Evolutionary conservation across 2,113 vertebrate genomes (phyloP).

Genomic region (Channa argus): DNA sequence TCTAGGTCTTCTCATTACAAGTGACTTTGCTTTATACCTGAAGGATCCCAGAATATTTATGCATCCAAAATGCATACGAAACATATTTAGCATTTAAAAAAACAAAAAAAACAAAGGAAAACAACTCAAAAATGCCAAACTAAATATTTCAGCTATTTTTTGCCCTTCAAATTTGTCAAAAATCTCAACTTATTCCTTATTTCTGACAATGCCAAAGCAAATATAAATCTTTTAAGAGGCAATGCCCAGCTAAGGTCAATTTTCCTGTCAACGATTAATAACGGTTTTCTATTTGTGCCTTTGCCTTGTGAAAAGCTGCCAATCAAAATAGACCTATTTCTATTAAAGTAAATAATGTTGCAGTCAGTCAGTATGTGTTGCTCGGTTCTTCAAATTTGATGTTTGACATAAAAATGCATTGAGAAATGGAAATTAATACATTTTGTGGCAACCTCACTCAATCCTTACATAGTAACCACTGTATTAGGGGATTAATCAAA

Average conservation of each 20-base stretch:
- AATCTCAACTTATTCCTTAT: neutral
- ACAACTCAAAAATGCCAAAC: too few species aligned
- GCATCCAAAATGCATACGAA: too few species aligned
- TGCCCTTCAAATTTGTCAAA: neutral
- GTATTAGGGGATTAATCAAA: neutral
- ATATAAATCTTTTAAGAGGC: slow-evolving; percentile 25
- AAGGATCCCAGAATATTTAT: too few species aligned
- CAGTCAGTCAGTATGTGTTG: too few species aligned
- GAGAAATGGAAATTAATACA: neutral
- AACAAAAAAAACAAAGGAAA: too few species aligned
- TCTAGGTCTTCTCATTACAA: too few species aligned
- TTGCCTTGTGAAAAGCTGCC: slow-evolving; percentile 28
- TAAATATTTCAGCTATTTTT: neutral
- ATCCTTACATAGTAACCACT: neutral
- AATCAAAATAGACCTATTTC: too few species aligned
- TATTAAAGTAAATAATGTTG: too few species aligned
- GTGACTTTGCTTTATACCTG: neutral
- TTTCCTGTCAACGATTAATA: slow-evolving; percentile 11
- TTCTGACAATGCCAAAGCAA: slow-evolving; percentile 19
- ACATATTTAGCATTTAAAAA: too few species aligned
- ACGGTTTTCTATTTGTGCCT: slow-evolving; percentile 8
- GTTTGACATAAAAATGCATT: slow-evolving; percentile 5
- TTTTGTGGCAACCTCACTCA: neutral
- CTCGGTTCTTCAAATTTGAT: slow-evolving; percentile 23
- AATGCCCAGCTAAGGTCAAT: neutral